phyloP scores from a whole-genome alignment of 2,888 invertebrate genomes.

The Beris chalybata region DNA sequence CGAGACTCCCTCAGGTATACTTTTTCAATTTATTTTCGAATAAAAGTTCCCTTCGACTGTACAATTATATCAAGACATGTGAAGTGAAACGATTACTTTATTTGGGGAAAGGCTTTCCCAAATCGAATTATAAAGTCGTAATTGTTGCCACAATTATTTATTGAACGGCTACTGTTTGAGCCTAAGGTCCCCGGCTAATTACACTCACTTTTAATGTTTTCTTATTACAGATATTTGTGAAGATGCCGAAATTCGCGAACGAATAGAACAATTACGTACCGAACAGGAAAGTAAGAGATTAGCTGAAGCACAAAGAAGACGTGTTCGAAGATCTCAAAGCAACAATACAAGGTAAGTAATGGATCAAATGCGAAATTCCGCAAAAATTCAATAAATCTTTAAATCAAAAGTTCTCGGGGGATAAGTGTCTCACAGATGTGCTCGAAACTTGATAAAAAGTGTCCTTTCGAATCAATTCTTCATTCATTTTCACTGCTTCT shows the following conservation, averaged over 20 bases:
- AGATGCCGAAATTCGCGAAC: slow-evolving; percentile 89
- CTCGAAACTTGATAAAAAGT: too few species aligned
- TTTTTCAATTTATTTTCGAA: slow-evolving; percentile 1
- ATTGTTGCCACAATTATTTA: too few species aligned
- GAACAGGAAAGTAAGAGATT: slow-evolving; percentile 82
- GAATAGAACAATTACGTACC: slow-evolving; percentile 82
- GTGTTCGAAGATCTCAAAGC: slow-evolving; percentile 73
- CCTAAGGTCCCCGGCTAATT: too few species aligned
- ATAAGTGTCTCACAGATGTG: too few species aligned
- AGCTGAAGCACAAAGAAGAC: slow-evolving; percentile 60
- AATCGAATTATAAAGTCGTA: too few species aligned
- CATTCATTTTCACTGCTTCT: too few species aligned
- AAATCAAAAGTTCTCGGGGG: too few species aligned
- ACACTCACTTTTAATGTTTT: too few species aligned
- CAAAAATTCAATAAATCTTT: not conserved
- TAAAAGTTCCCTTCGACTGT: not conserved
- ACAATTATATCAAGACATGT: not conserved
- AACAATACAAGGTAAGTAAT: slow-evolving; percentile 60
- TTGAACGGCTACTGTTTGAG: too few species aligned
- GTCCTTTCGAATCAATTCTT: too few species aligned
- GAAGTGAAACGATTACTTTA: not conserved
- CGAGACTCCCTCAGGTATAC: slow-evolving; percentile 92
- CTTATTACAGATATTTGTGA: slow-evolving; percentile 84
- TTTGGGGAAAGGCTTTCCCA: too few species aligned
- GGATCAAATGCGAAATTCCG: not conserved